Conservation (phyloP, 2,797 vertebrate species). For the Petrocephalus sullivani region DNA sequence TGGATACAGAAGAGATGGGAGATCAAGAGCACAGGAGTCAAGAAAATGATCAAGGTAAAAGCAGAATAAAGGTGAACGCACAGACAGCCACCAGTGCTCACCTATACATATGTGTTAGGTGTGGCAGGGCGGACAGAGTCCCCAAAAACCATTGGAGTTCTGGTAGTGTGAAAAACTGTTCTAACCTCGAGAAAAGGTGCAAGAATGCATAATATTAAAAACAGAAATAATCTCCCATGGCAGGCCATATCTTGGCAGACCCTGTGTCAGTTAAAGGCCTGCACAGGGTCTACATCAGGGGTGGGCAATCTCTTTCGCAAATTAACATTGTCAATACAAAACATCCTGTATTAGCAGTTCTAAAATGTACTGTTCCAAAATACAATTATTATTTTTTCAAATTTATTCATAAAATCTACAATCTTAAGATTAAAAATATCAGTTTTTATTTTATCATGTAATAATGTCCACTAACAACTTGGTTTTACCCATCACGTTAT, state of each 20-base stretch:
- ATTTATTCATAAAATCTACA: neutral
- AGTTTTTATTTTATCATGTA: neutral
- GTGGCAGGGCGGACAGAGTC: no score
- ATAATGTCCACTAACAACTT: neutral
- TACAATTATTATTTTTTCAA: neutral
- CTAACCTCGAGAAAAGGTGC: no score
- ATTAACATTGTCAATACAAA: neutral
- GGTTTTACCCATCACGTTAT: neutral
- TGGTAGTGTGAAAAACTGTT: no score
- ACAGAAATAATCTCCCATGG: no score
- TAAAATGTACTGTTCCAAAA: neutral
- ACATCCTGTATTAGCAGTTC: neutral
- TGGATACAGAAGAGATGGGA: conserved; percentile 33
- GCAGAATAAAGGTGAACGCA: neutral
- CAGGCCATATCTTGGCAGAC: no score
- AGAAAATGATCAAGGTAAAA: conserved; percentile 47
- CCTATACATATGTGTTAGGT: neutral
- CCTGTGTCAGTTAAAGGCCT: no score
- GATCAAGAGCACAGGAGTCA: conserved; percentile 40
- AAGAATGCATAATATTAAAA: no score
- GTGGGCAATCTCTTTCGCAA: no score
- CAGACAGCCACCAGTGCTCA: neutral
- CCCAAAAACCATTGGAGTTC: no score
- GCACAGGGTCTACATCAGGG: no score
- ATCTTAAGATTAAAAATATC: neutral